Evolutionary conservation across 2,888 invertebrate species (phyloP).

Genomic region (Phasia obesa): DNA sequence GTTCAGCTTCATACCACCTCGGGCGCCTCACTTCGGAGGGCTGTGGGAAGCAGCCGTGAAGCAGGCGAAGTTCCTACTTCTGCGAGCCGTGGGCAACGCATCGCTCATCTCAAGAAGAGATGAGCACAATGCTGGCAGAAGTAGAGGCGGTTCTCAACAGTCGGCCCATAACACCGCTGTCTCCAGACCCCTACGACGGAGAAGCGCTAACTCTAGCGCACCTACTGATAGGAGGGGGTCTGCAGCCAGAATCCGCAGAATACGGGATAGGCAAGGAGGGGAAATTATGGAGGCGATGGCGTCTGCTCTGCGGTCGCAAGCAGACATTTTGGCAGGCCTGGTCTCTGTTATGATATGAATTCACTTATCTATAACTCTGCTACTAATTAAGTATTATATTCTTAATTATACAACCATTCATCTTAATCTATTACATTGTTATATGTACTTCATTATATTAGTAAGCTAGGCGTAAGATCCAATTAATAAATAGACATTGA

Average conservation of each 20-base stretch:
- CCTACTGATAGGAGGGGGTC: slow-evolving; percentile 60
- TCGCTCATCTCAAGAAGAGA: slow-evolving; percentile 12
- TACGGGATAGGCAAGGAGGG: background rate
- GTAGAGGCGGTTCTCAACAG: slow-evolving; percentile 71
- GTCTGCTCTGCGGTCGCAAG: slow-evolving; percentile 47
- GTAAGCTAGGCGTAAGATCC: too few relatives aligned
- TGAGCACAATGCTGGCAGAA: slow-evolving; percentile 61
- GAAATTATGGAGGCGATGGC: slow-evolving; percentile 32
- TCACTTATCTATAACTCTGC: too few relatives aligned
- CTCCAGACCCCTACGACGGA: slow-evolving; percentile 34
- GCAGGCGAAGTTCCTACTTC: background rate
- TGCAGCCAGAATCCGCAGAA: slow-evolving; percentile 24
- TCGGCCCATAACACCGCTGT: slow-evolving; percentile 66
- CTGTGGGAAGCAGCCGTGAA: too few relatives aligned
- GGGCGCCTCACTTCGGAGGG: too few relatives aligned
- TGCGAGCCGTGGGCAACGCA: background rate
- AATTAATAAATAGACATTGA: too few relatives aligned
- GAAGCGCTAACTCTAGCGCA: slow-evolving; percentile 43
- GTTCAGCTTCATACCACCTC: too few relatives aligned
- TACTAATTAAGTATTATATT: too few relatives aligned
- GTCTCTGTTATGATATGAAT: too few relatives aligned
- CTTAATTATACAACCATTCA: too few relatives aligned
- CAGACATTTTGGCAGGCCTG: slow-evolving; percentile 47
- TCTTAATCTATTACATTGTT: too few relatives aligned
- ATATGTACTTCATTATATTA: too few relatives aligned